phyloP scores from a whole-genome alignment of 1,140 invertebrate species.

The Eubasilissa regina region DNA sequence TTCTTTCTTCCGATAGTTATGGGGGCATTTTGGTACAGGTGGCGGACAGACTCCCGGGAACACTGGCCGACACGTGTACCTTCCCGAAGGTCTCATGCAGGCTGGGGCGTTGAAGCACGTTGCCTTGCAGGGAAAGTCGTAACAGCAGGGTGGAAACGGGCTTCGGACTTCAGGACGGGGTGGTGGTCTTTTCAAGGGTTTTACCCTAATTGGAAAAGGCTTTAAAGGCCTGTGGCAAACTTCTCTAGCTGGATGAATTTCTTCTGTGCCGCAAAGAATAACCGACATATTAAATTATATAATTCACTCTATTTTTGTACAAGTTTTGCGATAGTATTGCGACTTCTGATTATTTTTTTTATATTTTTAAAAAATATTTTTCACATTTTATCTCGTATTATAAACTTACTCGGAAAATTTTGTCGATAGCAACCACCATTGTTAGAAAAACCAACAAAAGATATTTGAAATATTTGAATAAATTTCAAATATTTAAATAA shows the following conservation, averaged over 20 bases:
- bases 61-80: constrained; percentile 66
- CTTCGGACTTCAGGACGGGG: not conserved
- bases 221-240: constrained; percentile 13
- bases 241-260: not conserved
- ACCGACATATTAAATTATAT: constrained; percentile 18
- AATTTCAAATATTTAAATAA: not conserved
- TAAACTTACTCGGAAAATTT: constrained; percentile 16
- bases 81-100: constrained; percentile 65
- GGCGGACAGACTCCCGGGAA: constrained; percentile 62
- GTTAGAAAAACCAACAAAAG: not conserved
- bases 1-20: constrained; percentile 35
- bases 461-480: not conserved
- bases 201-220: constrained; percentile 2
- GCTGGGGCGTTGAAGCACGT: constrained; percentile 68
- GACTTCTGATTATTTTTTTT: constrained; percentile 20
- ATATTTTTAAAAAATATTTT: constrained; percentile 8
- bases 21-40: constrained; percentile 3
- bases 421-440: not conserved
- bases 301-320: not conserved
- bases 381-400: constrained; percentile 5
- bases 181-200: not conserved
- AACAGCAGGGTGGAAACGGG: constrained; percentile 62
- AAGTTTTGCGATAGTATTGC: not conserved
- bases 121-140: constrained; percentile 69
- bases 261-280: constrained; percentile 32